phyloP scores from a whole-genome alignment of 1,140 invertebrate species.

The Sminthurinus signatus region DNA sequence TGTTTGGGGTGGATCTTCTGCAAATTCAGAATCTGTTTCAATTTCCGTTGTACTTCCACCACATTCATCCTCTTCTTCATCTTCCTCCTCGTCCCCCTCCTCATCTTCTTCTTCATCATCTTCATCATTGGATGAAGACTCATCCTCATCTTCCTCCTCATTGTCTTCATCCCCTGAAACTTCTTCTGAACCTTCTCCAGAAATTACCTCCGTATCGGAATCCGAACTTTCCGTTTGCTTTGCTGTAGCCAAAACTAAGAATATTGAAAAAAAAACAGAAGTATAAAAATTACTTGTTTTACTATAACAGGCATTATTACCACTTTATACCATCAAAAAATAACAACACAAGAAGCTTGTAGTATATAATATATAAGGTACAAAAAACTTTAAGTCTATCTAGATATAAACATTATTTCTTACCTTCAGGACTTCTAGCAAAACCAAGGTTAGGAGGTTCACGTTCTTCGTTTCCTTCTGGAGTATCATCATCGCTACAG shows the following conservation, averaged over 20 bases:
- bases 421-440: no score
- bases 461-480: no score
- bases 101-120: conserved; percentile 56
- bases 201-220: conserved; percentile 38
- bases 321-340: no score
- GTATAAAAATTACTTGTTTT: no score
- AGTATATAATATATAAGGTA: no score
- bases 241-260: neutral
- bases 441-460: no score
- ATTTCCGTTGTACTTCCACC: conserved; percentile 73
- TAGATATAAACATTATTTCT: no score
- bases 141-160: no score
- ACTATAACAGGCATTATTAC: no score
- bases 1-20: conserved; percentile 55
- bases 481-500: neutral
- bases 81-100: conserved; percentile 50
- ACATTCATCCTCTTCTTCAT: conserved; percentile 46
- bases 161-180: conserved; percentile 38
- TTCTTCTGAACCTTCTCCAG: conserved; percentile 32
- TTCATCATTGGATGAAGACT: conserved; percentile 46
- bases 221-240: conserved; percentile 29
- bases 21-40: conserved; percentile 84
- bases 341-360: no score
- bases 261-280: no score
- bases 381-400: no score